Conservation (phyloP, 1,140 invertebrate species). For the Hydropsyche tenuis region DNA sequence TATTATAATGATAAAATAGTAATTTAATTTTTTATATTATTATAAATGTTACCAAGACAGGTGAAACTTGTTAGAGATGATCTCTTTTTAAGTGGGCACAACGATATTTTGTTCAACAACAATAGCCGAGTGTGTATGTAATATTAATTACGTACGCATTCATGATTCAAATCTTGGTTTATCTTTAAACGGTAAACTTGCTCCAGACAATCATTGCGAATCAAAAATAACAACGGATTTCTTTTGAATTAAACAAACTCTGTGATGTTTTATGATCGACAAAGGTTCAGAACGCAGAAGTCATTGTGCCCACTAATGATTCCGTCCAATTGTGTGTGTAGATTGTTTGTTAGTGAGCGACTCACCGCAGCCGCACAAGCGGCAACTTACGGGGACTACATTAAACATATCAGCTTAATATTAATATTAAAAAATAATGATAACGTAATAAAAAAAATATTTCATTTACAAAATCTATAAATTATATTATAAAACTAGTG, state of each 20-base stretch:
- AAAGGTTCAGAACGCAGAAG: no score
- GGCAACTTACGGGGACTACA: slow-evolving; percentile 51
- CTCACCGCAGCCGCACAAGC: slow-evolving; percentile 45
- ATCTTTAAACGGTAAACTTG: slow-evolving; percentile 17
- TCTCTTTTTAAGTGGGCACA: slow-evolving; percentile 50
- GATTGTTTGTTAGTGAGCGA: slow-evolving; percentile 51
- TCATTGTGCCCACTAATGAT: slow-evolving; percentile 46
- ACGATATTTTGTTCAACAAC: neutral
- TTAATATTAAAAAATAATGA: slow-evolving; percentile 48
- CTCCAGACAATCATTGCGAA: slow-evolving; percentile 44
- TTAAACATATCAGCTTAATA: slow-evolving; percentile 52
- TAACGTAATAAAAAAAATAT: slow-evolving; percentile 40
- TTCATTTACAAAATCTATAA: slow-evolving; percentile 47
- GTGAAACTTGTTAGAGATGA: slow-evolving; percentile 51
- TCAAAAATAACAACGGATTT: slow-evolving; percentile 24
- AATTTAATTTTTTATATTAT: slow-evolving; percentile 39
- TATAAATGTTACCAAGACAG: slow-evolving; percentile 48
- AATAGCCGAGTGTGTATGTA: neutral
- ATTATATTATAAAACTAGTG: slow-evolving; percentile 42
- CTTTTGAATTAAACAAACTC: no score
- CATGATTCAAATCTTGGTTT: neutral
- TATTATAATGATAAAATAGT: slow-evolving; percentile 27
- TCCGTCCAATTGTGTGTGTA: slow-evolving; percentile 51
- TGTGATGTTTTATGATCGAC: no score
- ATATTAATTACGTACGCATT: neutral